Conservation (phyloP, 1,140 invertebrate species). For the Drosophila baimaii region DNA sequence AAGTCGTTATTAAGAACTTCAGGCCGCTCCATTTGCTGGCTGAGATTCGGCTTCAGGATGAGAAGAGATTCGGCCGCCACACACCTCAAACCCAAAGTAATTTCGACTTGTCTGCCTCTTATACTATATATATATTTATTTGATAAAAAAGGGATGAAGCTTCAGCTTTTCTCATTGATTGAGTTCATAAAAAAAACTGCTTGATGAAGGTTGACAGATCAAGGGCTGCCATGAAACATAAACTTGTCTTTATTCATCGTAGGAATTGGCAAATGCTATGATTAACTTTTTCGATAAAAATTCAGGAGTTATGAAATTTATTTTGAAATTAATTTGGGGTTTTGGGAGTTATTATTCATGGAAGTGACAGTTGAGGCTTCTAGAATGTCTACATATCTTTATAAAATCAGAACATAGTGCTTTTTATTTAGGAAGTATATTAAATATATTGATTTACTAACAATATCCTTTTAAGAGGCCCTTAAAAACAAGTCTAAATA, state of each 20-base stretch:
- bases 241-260: neutral
- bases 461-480: neutral
- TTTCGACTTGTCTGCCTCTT: conserved; percentile 35
- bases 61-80: neutral
- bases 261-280: neutral
- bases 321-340: neutral
- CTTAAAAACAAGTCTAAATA: too few species aligned
- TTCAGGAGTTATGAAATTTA: neutral
- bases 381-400: rapidly evolving
- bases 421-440: neutral
- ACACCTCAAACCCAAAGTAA: conserved; percentile 21
- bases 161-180: conserved; percentile 21
- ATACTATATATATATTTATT: neutral
- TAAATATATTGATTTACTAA: neutral
- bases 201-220: conserved; percentile 27
- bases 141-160: conserved; percentile 32
- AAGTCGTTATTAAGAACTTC: conserved; percentile 49
- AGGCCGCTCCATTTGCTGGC: conserved; percentile 38
- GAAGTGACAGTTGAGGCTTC: neutral
- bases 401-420: too few species aligned
- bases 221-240: neutral
- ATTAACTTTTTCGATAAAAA: neutral
- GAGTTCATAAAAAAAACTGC: conserved; percentile 36
- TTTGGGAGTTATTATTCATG: neutral
- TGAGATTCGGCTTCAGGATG: conserved; percentile 6